Conservation (phyloP, 2,113 vertebrate species). For the Elgaria multicarinata region DNA sequence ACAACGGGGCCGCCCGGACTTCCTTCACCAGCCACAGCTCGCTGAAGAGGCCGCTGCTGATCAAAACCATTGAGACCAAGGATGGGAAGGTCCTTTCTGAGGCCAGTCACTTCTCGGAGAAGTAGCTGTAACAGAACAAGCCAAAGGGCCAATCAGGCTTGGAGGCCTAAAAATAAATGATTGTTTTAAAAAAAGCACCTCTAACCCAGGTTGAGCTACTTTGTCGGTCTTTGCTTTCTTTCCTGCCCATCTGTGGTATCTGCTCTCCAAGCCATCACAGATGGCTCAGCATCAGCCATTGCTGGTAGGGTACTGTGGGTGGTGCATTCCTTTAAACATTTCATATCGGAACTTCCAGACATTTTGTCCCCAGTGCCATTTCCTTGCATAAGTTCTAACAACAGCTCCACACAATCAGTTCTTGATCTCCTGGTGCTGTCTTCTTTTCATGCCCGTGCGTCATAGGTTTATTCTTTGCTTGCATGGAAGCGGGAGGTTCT, state of each 20-base stretch:
- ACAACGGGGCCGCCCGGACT: not conserved
- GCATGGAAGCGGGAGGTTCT: not conserved
- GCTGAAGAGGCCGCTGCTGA: conserved; percentile 67
- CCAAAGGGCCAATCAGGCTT: not conserved
- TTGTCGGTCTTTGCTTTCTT: not conserved
- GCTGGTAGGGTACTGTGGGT: not conserved
- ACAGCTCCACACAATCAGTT: too few relatives aligned
- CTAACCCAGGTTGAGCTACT: not conserved
- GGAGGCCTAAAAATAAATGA: not conserved
- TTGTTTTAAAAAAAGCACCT: not conserved
- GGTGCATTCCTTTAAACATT: not conserved
- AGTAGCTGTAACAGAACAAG: conserved; percentile 3
- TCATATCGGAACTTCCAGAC: not conserved
- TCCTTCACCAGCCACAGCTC: not conserved
- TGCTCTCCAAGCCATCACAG: not conserved
- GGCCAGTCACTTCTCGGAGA: conserved; percentile 60
- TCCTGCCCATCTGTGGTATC: not conserved
- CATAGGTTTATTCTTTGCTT: conserved; percentile 7
- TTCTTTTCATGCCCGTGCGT: not conserved
- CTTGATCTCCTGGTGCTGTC: not conserved
- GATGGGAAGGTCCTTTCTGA: conserved; percentile 63
- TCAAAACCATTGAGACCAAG: conserved; percentile 70
- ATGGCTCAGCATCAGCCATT: not conserved
- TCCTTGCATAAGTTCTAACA: not conserved
- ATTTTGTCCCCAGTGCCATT: not conserved